Base-by-base conservation (phyloP, 1,140 invertebrate species). In the Manduca sexta region DNA sequence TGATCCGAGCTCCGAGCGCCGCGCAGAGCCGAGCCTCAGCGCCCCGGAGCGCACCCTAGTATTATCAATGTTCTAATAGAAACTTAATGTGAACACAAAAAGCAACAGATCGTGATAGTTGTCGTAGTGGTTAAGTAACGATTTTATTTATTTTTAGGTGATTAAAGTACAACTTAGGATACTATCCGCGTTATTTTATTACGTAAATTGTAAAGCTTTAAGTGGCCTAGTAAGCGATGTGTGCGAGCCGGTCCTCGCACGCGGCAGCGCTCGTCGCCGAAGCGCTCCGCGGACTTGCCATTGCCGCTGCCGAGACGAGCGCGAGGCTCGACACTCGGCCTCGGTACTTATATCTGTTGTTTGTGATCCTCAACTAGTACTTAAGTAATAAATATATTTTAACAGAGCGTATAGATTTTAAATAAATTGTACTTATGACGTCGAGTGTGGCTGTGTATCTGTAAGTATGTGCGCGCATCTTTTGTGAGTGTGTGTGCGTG, bases 111-210 rank as follows among this genome's bases (percentile, higher is more conserved):
- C 13, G 45, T 48, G 52, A 52, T 52, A 46, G 49, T 34, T 46
- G 34, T 45, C 18, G 33, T 48, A 49, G 41, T 34, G 2, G 35
- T 15, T 54, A 51, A 50, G 47, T 17, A 35, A 35, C 11, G 34
- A 55, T 53, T 41, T 54, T 51, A 54, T 60, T 55, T 53, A 53
- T 53, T 51, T 45, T 51, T 29, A 21, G 49, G 44, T 26, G 35
- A 51, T 45, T 49, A 29, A 52, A 60, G 57, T 60, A 60, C 57
- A 60, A 60, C 14, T 60, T 49, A 55, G 45, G 34, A 45, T 45
- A 50, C 34, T 48, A 35, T 39, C 21, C 11, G 7, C 18, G 39
- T 45, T 49, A 46, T 45, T 46, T 52, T 58, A 58, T 53, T 59
- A 54, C 46, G 45, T 47, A 38, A 48, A 47, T 47, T 30, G 31